Percentiles rank a stretch among this genome's conserved stretches.
These are phyloP conservation scores for Euura lappo DNA, from an alignment of 1,140 invertebrate species.

Conservation along the genomic window DNA sequence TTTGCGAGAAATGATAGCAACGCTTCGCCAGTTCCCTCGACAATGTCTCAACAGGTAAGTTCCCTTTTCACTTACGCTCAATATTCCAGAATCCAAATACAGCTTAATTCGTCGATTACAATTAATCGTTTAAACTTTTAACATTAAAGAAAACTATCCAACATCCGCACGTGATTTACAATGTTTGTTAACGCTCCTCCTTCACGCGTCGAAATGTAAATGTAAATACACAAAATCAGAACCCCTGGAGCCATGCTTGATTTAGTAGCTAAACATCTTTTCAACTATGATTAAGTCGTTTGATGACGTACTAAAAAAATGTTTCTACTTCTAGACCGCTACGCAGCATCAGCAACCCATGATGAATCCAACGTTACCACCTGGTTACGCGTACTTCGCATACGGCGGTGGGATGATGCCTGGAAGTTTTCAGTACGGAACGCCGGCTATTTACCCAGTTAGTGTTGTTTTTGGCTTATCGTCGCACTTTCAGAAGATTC, in stretches of 20 bases:
- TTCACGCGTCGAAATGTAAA: too few species aligned
- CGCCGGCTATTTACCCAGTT: conserved; percentile 72
- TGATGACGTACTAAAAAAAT: not conserved
- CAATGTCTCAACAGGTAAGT: conserved; percentile 72
- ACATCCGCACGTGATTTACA: too few species aligned
- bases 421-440: conserved; percentile 77
- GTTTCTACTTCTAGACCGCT: conserved; percentile 54
- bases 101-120: too few species aligned
- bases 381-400: conserved; percentile 72
- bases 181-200: too few species aligned
- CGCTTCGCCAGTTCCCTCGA: conserved; percentile 79
- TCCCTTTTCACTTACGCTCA: not conserved
- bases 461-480: conserved; percentile 31
- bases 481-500: too few species aligned
- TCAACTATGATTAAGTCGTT: too few species aligned
- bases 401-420: conserved; percentile 72
- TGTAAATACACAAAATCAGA: too few species aligned
- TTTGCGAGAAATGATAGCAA: conserved; percentile 83
- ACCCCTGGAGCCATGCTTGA: too few species aligned
- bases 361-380: conserved; percentile 66
- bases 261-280: too few species aligned
- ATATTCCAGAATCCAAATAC: not conserved
- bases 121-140: too few species aligned
- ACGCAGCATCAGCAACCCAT: conserved; percentile 69
- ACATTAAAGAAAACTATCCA: too few species aligned